Base-by-base conservation (phyloP, 2,888 invertebrate genomes). In the Xiphydria camelus region DNA sequence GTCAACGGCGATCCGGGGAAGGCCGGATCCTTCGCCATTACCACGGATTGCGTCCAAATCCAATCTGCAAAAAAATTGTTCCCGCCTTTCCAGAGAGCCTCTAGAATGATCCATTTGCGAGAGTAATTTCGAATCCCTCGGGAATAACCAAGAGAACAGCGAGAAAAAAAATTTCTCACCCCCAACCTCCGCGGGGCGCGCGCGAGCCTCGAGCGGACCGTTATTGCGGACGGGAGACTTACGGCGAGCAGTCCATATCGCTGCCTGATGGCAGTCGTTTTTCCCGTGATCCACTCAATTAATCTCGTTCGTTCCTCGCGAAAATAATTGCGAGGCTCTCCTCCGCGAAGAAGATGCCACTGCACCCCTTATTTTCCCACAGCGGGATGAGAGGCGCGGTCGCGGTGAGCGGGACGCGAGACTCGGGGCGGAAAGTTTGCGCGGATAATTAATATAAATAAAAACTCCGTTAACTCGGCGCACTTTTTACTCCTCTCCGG, bases 371-470 rank as follows among this genome's bases (percentile, higher is more conserved):
- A 29, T 12, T 29, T 10, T 2, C 15, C 25, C 7, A 19, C 25
- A 33, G 19, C 18, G 4, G 7, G 15, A 1, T 32, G 22, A 32
- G 14, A 17, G 12, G 23, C 15, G 14, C n/a, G 14, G 31, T 34
- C 19, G 19, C 7, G 18, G 17, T 26, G 33, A 12, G 10, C 14
- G 14, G 18, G 19, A 4, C 25, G 6, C 19, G 19, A 10, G n/a
- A n/a, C n/a, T n/a, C n/a, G 19, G 31, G 41, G 22, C 29, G 29
- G 41, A 42, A 53, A 43, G 34, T 47, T 45, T 14, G 19, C 4
- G 5, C 29, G 22, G 47, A 39, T 54, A 56, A 57, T 57, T 57
- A 58, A 58, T 49, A 47, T 37, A 51, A 53, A 51, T 53, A 48
- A 49, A 51, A 55, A 53, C 40, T 46, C 25, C 29, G 22, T 12